Evolutionary conservation across 2,888 invertebrate genomes (phyloP).

Genomic region (Pristionchus fissidentatus): DNA sequence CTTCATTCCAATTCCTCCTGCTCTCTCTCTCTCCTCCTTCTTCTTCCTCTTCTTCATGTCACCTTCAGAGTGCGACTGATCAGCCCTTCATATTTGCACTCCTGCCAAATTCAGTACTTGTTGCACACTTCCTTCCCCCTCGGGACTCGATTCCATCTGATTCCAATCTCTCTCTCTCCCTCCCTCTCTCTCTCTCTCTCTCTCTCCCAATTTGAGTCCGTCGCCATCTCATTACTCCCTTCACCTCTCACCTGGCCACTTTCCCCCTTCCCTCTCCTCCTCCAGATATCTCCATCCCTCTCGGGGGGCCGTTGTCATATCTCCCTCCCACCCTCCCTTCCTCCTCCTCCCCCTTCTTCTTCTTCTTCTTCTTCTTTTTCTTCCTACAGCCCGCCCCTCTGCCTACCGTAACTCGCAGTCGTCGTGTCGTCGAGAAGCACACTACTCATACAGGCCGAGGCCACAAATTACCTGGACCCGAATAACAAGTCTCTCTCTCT

Average conservation of each 20-base stretch:
- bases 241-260: neutral
- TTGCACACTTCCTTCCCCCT: conserved; percentile 17
- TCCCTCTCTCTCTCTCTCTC: neutral
- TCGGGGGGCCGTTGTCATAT: conserved; percentile 10
- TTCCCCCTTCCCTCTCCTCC: neutral
- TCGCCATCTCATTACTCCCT: neutral
- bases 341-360: neutral
- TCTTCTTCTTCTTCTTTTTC: too few relatives aligned
- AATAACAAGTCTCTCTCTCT: conserved; percentile 42
- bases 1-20: conserved; percentile 31
- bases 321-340: neutral
- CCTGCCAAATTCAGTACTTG: neutral
- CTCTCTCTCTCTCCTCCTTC: neutral
- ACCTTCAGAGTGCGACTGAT: conserved; percentile 27
- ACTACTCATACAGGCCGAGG: neutral
- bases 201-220: neutral
- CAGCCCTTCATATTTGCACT: neutral
- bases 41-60: neutral
- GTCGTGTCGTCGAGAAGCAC: neutral
- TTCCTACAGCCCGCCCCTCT: conserved; percentile 7
- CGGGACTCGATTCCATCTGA: neutral
- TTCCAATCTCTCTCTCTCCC: neutral
- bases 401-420: conserved; percentile 21
- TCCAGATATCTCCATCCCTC: neutral
- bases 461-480: conserved; percentile 48